phyloP scores from a whole-genome alignment of 92 coral and sea anemone species.

The Paramuricea clavata region DNA sequence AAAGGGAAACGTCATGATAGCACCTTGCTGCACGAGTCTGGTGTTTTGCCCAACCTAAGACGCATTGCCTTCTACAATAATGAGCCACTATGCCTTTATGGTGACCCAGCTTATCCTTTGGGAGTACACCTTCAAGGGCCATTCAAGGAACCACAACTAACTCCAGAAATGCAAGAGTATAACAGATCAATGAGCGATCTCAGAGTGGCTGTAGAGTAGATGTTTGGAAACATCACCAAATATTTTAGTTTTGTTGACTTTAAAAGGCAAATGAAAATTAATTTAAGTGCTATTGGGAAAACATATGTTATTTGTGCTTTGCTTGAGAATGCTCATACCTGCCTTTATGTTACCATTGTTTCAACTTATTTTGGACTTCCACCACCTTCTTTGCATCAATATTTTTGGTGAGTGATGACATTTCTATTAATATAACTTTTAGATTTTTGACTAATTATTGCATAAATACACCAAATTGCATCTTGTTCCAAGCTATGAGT shows the following conservation, averaged over 20 bases:
- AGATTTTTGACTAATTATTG: too few species aligned
- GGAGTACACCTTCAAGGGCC: conserved; percentile 26
- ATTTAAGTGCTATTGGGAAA: neutral
- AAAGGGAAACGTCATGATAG: conserved; percentile 6
- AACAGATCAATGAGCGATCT: neutral
- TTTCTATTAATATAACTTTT: too few species aligned
- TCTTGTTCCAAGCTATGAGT: too few species aligned
- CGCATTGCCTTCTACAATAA: neutral
- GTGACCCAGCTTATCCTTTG: conserved; percentile 22
- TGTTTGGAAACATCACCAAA: neutral
- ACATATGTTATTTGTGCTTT: neutral
- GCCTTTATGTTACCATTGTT: neutral
- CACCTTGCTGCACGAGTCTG: conserved; percentile 22
- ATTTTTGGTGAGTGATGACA: neutral
- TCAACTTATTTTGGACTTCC: neutral
- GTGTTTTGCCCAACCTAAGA: neutral
- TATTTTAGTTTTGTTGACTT: neutral
- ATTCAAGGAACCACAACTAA: neutral
- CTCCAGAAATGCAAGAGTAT: neutral
- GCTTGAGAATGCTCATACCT: neutral
- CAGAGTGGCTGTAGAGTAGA: neutral
- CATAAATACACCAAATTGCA: too few species aligned
- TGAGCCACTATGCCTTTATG: conserved; percentile 31
- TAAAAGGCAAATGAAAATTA: neutral
- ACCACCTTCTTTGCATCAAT: neutral